Evolutionary conservation across 2,113 vertebrate species (phyloP).

Genomic region (Steatornis caripensis): DNA sequence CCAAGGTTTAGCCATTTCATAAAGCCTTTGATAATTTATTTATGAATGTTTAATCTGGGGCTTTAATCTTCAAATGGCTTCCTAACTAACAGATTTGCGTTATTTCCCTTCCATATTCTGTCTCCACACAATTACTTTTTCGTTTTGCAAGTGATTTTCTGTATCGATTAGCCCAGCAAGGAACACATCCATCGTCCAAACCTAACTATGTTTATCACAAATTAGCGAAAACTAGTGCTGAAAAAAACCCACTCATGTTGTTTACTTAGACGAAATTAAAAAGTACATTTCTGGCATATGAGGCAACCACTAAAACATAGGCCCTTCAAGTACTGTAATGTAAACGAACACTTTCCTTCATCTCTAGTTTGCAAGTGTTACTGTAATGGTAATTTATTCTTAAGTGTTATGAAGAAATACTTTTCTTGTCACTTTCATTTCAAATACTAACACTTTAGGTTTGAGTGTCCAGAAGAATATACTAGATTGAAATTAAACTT

Average conservation of each 20-base stretch:
- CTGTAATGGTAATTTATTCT: slow-evolving; percentile 14
- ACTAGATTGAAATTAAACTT: neutral
- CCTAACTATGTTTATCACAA: slow-evolving; percentile 25
- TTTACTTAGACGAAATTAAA: slow-evolving; percentile 52
- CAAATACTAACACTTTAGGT: slow-evolving; percentile 15
- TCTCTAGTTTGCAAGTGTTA: neutral
- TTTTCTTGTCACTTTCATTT: slow-evolving; percentile 14
- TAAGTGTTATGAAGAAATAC: slow-evolving; percentile 12
- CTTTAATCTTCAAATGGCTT: slow-evolving; percentile 55
- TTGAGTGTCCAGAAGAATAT: slow-evolving; percentile 3
- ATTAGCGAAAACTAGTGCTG: neutral
- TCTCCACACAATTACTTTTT: neutral
- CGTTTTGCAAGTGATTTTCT: slow-evolving; percentile 22
- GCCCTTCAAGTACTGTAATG: slow-evolving; percentile 38
- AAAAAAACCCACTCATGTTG: neutral
- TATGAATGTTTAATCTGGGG: slow-evolving; percentile 47
- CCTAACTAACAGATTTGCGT: slow-evolving; percentile 39
- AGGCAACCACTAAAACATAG: neutral
- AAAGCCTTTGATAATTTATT: slow-evolving; percentile 65
- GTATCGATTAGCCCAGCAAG: slow-evolving; percentile 37
- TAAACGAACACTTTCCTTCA: slow-evolving; percentile 13
- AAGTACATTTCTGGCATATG: slow-evolving; percentile 14
- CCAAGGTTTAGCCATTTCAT: slow-evolving; percentile 22
- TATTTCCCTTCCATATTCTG: slow-evolving; percentile 26
- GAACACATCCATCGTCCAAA: slow-evolving; percentile 23